phyloP scores from a whole-genome alignment of 2,113 vertebrate species.

The Columba livia region DNA sequence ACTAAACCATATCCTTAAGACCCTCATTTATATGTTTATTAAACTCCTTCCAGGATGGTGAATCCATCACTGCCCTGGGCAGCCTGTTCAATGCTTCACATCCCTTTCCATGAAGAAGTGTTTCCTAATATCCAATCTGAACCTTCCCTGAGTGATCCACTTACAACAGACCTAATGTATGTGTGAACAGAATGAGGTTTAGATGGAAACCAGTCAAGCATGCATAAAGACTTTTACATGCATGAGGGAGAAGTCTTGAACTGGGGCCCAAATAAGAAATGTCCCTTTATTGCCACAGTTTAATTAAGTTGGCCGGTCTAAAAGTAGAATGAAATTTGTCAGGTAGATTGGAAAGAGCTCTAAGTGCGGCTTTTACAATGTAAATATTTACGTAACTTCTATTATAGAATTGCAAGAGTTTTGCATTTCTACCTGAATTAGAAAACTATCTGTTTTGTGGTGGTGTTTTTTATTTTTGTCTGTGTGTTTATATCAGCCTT shows the following conservation, averaged over 20 bases:
- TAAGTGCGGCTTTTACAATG: neutral
- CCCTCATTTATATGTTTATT: too few species aligned
- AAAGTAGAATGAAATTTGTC: neutral
- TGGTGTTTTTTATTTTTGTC: too few species aligned
- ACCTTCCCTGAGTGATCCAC: accelerated
- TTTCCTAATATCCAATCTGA: too few species aligned
- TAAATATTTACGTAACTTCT: neutral
- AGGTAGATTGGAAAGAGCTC: neutral
- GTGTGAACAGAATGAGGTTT: neutral
- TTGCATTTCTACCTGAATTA: neutral
- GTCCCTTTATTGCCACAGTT: accelerated
- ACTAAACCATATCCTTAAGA: too few species aligned
- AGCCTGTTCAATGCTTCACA: too few species aligned
- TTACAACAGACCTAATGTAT: neutral
- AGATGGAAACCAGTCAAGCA: neutral
- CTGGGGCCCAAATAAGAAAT: neutral
- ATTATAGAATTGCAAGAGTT: neutral
- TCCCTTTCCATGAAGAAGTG: too few species aligned
- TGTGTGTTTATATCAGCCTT: neutral
- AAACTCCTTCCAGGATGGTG: too few species aligned
- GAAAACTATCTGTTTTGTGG: neutral
- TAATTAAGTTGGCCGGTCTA: neutral
- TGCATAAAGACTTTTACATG: neutral
- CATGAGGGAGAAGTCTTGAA: neutral
- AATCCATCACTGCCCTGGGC: too few species aligned